These are phyloP conservation scores for Pocillopora grandis DNA, from an alignment of 92 coral and sea anemone species.

Conservation along the genomic window DNA sequence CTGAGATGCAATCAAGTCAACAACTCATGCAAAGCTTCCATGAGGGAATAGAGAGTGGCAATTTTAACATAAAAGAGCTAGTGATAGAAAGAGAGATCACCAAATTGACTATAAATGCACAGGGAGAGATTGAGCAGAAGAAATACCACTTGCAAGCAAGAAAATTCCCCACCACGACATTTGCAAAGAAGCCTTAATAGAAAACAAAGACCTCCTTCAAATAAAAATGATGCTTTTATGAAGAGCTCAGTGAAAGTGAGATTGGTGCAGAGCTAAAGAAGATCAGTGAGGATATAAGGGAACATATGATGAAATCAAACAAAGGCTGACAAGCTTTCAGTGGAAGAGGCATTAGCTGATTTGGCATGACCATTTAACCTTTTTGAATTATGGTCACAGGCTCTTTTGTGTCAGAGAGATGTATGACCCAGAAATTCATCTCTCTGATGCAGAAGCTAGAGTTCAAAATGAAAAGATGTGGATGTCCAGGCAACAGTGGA, in stretches of 20 bases:
- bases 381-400: no score
- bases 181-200: conserved; percentile 39
- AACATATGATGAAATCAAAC: conserved; percentile 26
- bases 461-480: no score
- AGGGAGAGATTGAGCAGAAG: conserved; percentile 31
- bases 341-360: conserved; percentile 51
- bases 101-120: conserved; percentile 30
- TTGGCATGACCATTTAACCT: conserved; percentile 47
- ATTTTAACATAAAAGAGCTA: conserved; percentile 5
- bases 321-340: conserved; percentile 9
- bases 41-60: conserved; percentile 13
- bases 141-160: conserved; percentile 37
- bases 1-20: conserved; percentile 26
- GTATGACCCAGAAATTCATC: no score
- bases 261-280: conserved; percentile 30
- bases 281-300: conserved; percentile 8
- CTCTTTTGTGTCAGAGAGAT: no score
- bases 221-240: conserved; percentile 29
- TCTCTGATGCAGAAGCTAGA: no score
- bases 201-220: conserved; percentile 10
- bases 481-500: no score
- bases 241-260: conserved; percentile 27
- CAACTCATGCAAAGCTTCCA: conserved; percentile 13
- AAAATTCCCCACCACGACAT: conserved; percentile 52
- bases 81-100: conserved; percentile 25